Percentiles rank a stretch among this genome's conserved stretches.
These are phyloP conservation scores for Eustalomyia histrio DNA, from an alignment of 2,888 invertebrate species.

Conservation along the genomic window DNA sequence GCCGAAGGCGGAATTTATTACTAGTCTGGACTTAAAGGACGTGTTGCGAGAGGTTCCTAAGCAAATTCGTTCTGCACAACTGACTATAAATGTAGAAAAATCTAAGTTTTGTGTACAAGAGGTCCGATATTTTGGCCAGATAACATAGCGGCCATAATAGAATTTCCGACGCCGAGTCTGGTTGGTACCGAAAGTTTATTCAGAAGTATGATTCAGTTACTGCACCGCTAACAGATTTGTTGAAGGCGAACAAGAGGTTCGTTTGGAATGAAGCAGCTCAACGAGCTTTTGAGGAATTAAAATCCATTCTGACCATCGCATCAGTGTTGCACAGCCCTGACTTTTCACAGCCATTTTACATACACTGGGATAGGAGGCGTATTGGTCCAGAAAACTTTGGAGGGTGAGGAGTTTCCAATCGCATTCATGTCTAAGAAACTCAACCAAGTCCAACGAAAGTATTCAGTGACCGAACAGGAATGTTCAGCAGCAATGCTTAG, in stretches of 20 bases:
- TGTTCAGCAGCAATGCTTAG: conserved; percentile 10
- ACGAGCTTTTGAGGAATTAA: conserved; percentile 26
- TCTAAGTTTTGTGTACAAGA: conserved; percentile 52
- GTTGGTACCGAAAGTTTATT: conserved; percentile 59
- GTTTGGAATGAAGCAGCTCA: conserved; percentile 37
- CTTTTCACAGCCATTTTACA: too few species aligned
- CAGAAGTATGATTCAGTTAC: conserved; percentile 28
- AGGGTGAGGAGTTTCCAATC: conserved; percentile 28
- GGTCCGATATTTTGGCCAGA: conserved; percentile 60
- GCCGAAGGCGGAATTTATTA: too few species aligned
- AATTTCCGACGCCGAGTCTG: conserved; percentile 53
- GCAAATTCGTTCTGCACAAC: conserved; percentile 30
- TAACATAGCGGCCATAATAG: conserved; percentile 48
- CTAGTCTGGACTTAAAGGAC: conserved; percentile 25
- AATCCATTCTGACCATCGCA: conserved; percentile 23
- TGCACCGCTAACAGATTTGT: conserved; percentile 47
- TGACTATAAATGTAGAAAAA: conserved; percentile 53
- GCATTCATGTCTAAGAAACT: too few species aligned
- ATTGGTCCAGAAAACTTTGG: conserved; percentile 17
- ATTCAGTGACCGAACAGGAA: too few species aligned
- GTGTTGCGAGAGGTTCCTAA: conserved; percentile 1
- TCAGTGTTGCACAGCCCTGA: too few species aligned
- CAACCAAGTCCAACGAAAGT: too few species aligned
- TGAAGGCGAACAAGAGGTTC: conserved; percentile 26
- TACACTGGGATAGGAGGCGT: too few species aligned